Base-by-base conservation (phyloP, 2,113 vertebrate species). In the Platanista minor region DNA sequence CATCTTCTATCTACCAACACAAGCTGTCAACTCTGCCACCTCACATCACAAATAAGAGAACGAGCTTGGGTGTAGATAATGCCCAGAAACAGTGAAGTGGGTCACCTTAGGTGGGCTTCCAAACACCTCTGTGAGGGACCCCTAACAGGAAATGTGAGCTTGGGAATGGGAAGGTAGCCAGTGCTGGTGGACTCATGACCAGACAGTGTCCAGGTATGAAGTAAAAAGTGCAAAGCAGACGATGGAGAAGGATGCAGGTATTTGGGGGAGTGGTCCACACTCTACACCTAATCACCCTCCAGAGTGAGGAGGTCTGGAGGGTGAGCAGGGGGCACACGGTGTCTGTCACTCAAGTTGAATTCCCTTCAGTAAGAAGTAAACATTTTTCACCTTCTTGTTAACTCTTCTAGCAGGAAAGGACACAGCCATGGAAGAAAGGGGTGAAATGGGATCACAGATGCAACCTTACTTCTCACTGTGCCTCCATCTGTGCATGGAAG, bases 191-290 rank as follows among this genome's bases (percentile, higher is more conserved):
- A 17, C 43, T 36, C 2, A 5, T 3, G 43, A 29, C 2, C 43
- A 15, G 10, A 29, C 10, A 27, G 17, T 31, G 12, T 12, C 15
- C 15, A 31, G 18, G 27, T 23, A 2, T 1, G 1, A 10, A 20
- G 3, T 64, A 31, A 23, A 2, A 31, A 23, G 29, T 17, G 1
- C 0, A 17, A 14, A 46, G 11, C 15, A 15, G 3, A 39, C 2
- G 39, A 1, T 29, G 57, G 6, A 27, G 77, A 25, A 36, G 17
- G 36, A 15, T 1, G 9, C 8, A 8, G 13, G 4, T 3, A 2
- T 25, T 3, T 12, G 2, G 14, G 25, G 1, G 8, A 5, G 11
- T 43, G 20, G 23, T 25, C n/a, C 61, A 43, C 27, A 13, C n/a
- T 52, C 29, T 17, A 4, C 25, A 9, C 36, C 8, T 8, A 5